Evolutionary conservation across 2,797 vertebrate genomes (phyloP).

Genomic region (Ctenopoma kingsleyae): DNA sequence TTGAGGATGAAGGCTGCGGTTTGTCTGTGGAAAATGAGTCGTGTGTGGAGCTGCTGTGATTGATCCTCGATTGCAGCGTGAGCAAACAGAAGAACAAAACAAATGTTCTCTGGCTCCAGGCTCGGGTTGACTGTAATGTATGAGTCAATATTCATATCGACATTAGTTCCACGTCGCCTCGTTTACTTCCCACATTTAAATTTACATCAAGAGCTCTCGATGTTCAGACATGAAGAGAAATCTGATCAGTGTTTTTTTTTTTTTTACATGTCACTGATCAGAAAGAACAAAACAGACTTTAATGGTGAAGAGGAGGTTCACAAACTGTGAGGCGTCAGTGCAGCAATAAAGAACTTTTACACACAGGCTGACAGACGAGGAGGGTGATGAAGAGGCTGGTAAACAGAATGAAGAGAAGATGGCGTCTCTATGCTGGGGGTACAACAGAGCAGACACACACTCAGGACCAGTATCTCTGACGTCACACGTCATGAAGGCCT

Average conservation of each 20-base stretch:
- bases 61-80: conserved; percentile 9
- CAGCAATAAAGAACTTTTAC: not conserved
- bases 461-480: no score
- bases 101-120: conserved; percentile 10
- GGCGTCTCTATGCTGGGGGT: no score
- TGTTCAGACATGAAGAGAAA: not conserved
- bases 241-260: not conserved
- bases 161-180: conserved; percentile 22
- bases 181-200: conserved; percentile 24
- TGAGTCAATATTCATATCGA: conserved; percentile 32
- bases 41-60: conserved; percentile 1
- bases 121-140: conserved; percentile 6
- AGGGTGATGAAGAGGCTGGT: no score
- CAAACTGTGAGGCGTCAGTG: no score
- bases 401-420: no score
- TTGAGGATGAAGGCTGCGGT: not conserved
- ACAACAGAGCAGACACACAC: no score
- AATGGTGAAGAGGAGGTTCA: not conserved
- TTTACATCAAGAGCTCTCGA: not conserved
- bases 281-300: conserved; percentile 4
- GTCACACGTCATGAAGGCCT: no score
- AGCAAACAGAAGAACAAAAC: conserved; percentile 27
- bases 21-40: not conserved
- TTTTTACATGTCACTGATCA: conserved; percentile 10
- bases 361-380: not conserved